These are phyloP conservation scores for Ageneiosus marmoratus DNA, from an alignment of 2,113 vertebrate genomes.

Conservation along the genomic window DNA sequence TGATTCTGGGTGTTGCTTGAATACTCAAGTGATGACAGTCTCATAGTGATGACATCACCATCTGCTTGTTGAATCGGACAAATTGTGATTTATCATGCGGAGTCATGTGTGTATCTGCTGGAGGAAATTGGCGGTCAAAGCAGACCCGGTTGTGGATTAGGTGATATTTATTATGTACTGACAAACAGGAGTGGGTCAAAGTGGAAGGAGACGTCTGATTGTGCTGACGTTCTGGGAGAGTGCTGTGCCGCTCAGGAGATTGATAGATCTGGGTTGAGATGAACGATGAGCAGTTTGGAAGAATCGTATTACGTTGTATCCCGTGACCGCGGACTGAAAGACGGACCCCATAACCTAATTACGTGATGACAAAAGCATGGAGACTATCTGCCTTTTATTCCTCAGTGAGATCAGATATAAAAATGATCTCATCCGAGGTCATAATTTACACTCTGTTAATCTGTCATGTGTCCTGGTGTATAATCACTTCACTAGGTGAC, in stretches of 20 bases:
- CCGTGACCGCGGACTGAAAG: constrained; percentile 58
- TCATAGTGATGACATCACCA: constrained; percentile 15
- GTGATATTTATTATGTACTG: constrained; percentile 26
- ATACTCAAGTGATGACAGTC: constrained; percentile 3
- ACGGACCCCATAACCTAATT: constrained; percentile 56
- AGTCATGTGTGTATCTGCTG: constrained; percentile 11
- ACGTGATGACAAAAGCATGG: constrained; percentile 60
- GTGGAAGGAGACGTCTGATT: constrained; percentile 17
- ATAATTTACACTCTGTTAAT: background rate
- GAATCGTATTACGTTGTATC: constrained; percentile 2
- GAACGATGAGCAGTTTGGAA: constrained; percentile 37
- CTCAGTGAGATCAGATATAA: constrained; percentile 1
- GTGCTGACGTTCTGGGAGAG: background rate
- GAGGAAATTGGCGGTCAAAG: constrained; percentile 8
- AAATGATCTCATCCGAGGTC: background rate
- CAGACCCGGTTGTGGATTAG: constrained; percentile 16
- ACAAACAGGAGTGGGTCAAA: constrained; percentile 28
- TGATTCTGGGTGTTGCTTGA: background rate
- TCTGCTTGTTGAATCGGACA: background rate
- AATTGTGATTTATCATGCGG: constrained; percentile 4
- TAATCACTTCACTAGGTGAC: background rate
- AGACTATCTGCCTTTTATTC: constrained; percentile 50
- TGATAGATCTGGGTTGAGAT: constrained; percentile 42
- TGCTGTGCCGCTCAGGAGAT: constrained; percentile 13
- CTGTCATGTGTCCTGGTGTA: background rate